Percentiles rank a stretch among this genome's conserved stretches.
Conservation (phyloP, 1,140 invertebrate genomes). For the Carposina sasakii region DNA sequence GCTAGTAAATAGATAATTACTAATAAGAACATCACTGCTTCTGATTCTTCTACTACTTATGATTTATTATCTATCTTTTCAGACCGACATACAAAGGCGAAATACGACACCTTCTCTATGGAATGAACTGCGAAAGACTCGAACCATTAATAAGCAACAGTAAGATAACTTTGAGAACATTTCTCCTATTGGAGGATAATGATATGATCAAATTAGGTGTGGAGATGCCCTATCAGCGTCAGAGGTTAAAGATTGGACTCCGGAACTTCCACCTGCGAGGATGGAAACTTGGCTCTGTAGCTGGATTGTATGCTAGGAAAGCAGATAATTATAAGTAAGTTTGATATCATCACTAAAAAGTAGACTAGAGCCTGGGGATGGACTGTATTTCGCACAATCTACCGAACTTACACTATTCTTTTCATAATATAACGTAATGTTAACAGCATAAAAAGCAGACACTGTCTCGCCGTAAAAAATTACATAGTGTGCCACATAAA, state of each 20-base stretch:
- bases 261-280: constrained; percentile 69
- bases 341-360: too few relatives aligned
- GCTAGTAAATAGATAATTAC: too few relatives aligned
- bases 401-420: too few relatives aligned
- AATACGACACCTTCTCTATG: constrained; percentile 64
- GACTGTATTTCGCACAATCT: too few relatives aligned
- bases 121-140: constrained; percentile 73
- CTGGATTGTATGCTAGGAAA: constrained; percentile 44
- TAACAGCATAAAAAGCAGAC: too few relatives aligned
- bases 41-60: too few relatives aligned
- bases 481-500: too few relatives aligned
- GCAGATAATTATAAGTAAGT: constrained; percentile 39
- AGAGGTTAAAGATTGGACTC: constrained; percentile 62
- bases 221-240: constrained; percentile 70
- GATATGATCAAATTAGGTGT: constrained; percentile 70
- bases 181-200: constrained; percentile 70
- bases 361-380: too few relatives aligned
- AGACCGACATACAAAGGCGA: constrained; percentile 54
- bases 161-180: constrained; percentile 65
- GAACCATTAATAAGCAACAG: constrained; percentile 48
- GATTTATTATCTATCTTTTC: constrained; percentile 33
- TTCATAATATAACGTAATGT: too few relatives aligned
- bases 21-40: too few relatives aligned
- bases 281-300: constrained; percentile 68
- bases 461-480: too few relatives aligned